These are phyloP conservation scores for Strix aluco DNA, from an alignment of 2,113 vertebrate genomes.

Conservation along the genomic window DNA sequence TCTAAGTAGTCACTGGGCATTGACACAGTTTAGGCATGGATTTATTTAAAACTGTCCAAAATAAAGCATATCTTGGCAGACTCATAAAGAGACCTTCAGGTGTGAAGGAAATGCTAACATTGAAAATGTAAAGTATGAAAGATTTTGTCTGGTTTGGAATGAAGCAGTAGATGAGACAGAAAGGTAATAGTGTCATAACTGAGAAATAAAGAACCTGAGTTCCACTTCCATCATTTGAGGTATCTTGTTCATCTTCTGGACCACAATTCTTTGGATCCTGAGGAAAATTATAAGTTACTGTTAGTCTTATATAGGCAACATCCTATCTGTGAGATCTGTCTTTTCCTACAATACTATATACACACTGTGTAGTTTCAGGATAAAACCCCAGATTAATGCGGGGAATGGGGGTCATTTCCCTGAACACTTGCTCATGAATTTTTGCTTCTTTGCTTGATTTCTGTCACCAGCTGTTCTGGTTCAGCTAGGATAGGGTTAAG, in stretches of 20 bases:
- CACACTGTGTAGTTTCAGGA: not conserved
- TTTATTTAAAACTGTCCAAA: not conserved
- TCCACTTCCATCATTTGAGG: not conserved
- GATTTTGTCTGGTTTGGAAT: not conserved
- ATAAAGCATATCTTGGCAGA: not conserved
- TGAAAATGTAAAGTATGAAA: not conserved
- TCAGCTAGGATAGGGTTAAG: too few relatives aligned
- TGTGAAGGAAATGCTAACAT: not conserved
- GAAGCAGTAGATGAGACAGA: not conserved
- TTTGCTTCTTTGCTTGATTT: not conserved
- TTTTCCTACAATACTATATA: not conserved
- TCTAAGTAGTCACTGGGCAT: not conserved
- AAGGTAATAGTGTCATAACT: not conserved
- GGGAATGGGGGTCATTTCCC: not conserved
- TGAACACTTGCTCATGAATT: not conserved
- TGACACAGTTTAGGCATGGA: not conserved
- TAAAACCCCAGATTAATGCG: not conserved
- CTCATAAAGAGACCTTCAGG: not conserved
- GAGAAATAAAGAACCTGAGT: not conserved
- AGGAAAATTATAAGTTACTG: not conserved
- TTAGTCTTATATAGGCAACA: not conserved
- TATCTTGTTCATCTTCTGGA: not conserved
- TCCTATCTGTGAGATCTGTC: not conserved
- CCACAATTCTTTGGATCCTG: not conserved
- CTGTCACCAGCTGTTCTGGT: not conserved